These are phyloP conservation scores for Eidolon helvum DNA, from an alignment of 2,113 vertebrate species.

Conservation along the genomic window DNA sequence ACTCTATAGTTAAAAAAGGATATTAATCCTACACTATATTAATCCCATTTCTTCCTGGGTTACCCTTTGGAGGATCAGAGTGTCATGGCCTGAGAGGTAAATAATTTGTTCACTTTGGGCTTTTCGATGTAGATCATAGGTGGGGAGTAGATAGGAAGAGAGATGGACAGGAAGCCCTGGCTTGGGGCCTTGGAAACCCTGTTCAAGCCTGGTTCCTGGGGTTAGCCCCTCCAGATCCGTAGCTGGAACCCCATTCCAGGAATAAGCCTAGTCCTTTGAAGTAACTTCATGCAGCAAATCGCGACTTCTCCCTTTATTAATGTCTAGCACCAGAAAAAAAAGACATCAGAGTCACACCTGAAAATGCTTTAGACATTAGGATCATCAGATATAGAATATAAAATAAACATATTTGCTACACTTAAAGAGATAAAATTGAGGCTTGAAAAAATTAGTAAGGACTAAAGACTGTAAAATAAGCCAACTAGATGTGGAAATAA, in stretches of 20 bases:
- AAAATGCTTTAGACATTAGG: neutral
- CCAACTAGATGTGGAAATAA: neutral
- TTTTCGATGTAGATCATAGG: neutral
- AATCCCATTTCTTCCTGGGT: neutral
- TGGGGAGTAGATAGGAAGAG: neutral
- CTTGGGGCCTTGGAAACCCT: neutral
- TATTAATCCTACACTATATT: neutral
- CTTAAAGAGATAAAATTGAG: neutral
- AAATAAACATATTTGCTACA: neutral
- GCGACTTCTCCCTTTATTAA: neutral
- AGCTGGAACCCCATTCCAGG: neutral
- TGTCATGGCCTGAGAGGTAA: neutral
- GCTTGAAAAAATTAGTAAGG: neutral
- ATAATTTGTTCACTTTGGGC: neutral
- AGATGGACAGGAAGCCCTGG: neutral
- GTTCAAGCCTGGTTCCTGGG: neutral
- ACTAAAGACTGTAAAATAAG: neutral
- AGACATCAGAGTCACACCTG: neutral
- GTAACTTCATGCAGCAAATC: neutral
- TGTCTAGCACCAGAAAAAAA: neutral
- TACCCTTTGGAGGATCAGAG: neutral
- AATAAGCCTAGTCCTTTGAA: neutral
- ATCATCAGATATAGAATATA: neutral
- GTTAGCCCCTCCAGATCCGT: neutral
- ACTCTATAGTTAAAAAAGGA: neutral